Base-by-base conservation (phyloP, 2,113 vertebrate genomes). In the Xyliphius kryptos region DNA sequence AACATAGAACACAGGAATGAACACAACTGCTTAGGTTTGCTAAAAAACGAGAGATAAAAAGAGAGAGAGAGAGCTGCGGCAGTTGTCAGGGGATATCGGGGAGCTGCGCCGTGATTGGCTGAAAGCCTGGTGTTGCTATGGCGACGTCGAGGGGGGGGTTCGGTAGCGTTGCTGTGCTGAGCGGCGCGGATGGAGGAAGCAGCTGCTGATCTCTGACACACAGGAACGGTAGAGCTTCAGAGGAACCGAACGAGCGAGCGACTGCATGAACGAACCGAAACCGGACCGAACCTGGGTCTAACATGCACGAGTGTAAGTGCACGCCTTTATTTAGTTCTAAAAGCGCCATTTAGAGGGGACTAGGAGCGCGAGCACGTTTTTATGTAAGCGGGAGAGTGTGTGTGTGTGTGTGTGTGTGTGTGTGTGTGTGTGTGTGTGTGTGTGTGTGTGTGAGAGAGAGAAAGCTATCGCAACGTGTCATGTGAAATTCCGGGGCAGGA, bases 81-180 rank as follows among this genome's bases (percentile, higher is more conserved):
- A 89, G 85, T 87, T 89, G 82, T 83, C 81, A 83, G 81, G 83
- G 86, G 86, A 86, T 81, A 85, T 85, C 84, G 79, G 77, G 82
- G 59, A 80, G 77, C 79, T 84, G 84, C 83, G 81, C 81, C 86
- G 64, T 76, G 78, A 85, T 80, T 85, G 76, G 84, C 76, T 84
- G 81, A 85, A 88, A 87, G 71, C 71, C 87, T 53, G 79, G 68
- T 87, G 94, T 95, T 95, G 90, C 91, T 82, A 87, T 91, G 89
- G 81, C 86, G 84, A 86, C 84, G 85, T n/a, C n/a, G 82, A 59
- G 10, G 81, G 84, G 86, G 71, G 78, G 87, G 89, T 90, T 88
- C 87, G 88, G 88, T 86, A 86, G 89, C 83, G 87, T 88, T 86
- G 81, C 82, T 80, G 87, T 87, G 85, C 87, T 80, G 85, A 87